Conservation (phyloP, 2,113 vertebrate species). For the Nerophis lumbriciformis region DNA sequence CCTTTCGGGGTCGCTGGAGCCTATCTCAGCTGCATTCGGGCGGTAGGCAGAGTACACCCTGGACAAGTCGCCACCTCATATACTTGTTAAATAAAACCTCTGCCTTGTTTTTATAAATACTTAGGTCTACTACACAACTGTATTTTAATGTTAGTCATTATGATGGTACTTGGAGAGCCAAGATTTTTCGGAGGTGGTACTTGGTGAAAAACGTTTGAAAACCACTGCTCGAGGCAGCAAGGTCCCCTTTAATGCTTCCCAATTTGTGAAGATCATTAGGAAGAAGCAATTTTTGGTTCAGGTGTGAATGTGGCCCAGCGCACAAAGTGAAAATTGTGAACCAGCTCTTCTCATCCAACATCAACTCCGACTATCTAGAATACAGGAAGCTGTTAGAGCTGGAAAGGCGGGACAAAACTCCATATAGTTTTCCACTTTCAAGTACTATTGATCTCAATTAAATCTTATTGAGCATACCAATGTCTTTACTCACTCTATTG, state of each 20-base stretch:
- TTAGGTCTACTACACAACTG: too few relatives aligned
- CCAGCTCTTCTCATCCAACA: background rate
- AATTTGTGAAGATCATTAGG: background rate
- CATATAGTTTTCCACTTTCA: background rate
- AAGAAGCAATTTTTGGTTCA: background rate
- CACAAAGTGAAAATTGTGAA: background rate
- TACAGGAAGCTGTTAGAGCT: background rate
- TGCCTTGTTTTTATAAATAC: too few relatives aligned
- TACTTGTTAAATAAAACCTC: too few relatives aligned
- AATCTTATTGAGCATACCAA: background rate
- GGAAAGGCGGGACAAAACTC: background rate
- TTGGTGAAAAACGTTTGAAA: too few relatives aligned
- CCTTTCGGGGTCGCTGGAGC: too few relatives aligned
- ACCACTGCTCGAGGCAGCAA: too few relatives aligned
- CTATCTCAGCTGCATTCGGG: too few relatives aligned
- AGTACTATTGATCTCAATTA: background rate
- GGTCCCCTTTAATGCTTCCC: background rate
- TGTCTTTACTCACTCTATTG: slow-evolving; percentile 74
- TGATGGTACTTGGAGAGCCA: too few relatives aligned
- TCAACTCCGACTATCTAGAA: background rate
- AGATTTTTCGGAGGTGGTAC: too few relatives aligned
- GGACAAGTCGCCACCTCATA: too few relatives aligned
- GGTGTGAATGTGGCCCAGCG: background rate
- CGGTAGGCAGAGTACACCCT: too few relatives aligned
- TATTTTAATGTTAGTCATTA: too few relatives aligned